These are phyloP conservation scores for Nematopogon swammerdamellus DNA, from an alignment of 2,888 invertebrate genomes.

Conservation along the genomic window DNA sequence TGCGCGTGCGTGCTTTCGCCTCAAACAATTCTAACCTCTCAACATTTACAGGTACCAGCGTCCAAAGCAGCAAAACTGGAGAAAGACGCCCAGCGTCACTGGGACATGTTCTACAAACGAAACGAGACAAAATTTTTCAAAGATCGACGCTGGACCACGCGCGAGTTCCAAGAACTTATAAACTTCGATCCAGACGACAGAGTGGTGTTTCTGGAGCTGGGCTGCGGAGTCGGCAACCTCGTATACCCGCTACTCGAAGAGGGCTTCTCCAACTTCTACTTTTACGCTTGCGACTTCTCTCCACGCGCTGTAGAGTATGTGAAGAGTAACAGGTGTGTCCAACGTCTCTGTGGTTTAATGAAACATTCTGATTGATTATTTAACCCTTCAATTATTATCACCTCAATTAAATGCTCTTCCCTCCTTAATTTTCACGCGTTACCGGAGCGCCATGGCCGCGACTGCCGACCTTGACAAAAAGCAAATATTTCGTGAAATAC, in stretches of 20 bases:
- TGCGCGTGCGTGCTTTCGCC: neutral
- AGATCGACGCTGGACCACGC: slow-evolving; percentile 94
- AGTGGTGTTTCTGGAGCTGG: slow-evolving; percentile 70
- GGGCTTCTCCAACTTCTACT: slow-evolving; percentile 59
- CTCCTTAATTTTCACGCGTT: no score
- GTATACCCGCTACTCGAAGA: slow-evolving; percentile 88
- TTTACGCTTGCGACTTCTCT: slow-evolving; percentile 91
- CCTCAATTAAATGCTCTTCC: no score
- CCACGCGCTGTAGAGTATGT: slow-evolving; percentile 86
- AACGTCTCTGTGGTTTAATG: no score
- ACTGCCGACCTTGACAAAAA: no score
- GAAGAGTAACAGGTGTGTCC: slow-evolving; percentile 51
- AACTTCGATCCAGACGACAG: slow-evolving; percentile 35
- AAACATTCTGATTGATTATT: no score
- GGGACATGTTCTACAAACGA: slow-evolving; percentile 96
- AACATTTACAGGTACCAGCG: slow-evolving; percentile 37
- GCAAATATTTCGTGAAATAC: no score
- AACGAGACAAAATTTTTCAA: slow-evolving; percentile 93
- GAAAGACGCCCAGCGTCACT: slow-evolving; percentile 79
- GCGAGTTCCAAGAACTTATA: slow-evolving; percentile 86
- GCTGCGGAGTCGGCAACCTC: slow-evolving; percentile 97
- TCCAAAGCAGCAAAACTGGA: slow-evolving; percentile 78
- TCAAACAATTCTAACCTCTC: no score
- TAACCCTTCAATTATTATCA: no score
- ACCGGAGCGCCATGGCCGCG: no score